Evolutionary conservation across 2,113 vertebrate genomes (phyloP), one percentile per base, ranked within the genome.

Genomic region (Xiphophorus couchianus): DNA sequence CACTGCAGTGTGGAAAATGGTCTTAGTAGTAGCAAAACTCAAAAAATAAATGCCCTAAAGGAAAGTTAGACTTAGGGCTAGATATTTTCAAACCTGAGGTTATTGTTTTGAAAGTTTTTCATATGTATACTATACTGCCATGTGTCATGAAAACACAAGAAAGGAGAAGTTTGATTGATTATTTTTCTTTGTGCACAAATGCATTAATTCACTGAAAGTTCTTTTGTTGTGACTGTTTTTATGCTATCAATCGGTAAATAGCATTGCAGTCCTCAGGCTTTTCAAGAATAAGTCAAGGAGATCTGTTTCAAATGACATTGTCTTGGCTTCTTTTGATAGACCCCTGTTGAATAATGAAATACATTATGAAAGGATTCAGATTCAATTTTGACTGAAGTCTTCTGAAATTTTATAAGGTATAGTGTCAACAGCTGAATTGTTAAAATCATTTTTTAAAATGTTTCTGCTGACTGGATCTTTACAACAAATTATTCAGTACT

Each of bases 1-100:
- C 62, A 51, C 76, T 83, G 66, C 66, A 75, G 14, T 28, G 66
- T 66, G 29, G 10, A 62, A 84, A 68, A 28, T 48, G 35, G 33
- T 15, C 65, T 27, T 30, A 30, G 15, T n/a, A 15, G 22, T n/a
- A 25, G n/a, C 22, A n/a, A 58, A 58, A 58, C 25, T 58, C 19
- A 58, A 25, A 3, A 54, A 54, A 22, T 54, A 22, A 8, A 58
- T 6, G 51, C 25, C 51, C 51, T 58, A n/a, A 58, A 58, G 22
- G 5, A 0, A 58, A n/a, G 22, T n/a, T n/a, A 19, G 44, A 48
- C 5, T 4, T 48, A 58, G 10, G 51, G 9, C 8, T 17, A 58
- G 51, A 25, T 58, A 58, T 17, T 58, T 25, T 58, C 25, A 58
- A 25, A 10, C 51, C 5, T 10, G 8, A n/a, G 1, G 22, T 58